Evolutionary conservation across 2,113 vertebrate species (phyloP), one percentile per base, ranked within the genome.

Genomic region (Rhabdomys dilectus): DNA sequence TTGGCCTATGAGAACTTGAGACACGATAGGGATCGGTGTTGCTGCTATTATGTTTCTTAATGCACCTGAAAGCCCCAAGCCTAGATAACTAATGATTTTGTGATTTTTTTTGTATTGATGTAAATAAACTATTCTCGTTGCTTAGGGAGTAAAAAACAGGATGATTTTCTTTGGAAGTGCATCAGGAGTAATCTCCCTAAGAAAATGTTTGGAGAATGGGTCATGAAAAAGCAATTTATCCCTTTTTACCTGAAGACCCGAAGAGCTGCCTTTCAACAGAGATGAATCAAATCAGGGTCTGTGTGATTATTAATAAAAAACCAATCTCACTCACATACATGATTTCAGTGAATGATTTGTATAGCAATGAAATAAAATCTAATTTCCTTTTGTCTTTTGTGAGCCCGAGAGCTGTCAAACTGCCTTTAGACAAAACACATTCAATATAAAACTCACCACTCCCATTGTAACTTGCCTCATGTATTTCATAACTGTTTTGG

Each of bases 21-120:
- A 78, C 31, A 93, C 56, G 21, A n/a, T 60, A 95, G 22, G 13
- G 8, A 89, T 51, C 58, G 60, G 88, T 11, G 9, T 5, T 92
- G 26, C n/a, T 96, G 8, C 9, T 70, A 10, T 51, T 68, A 45
- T 48, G 17, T 17, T 93, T 88, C 89, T 60, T 21, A 51, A 88
- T 58, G 68, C 21, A 91, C n/a, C 13, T 80, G 29, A 91, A 96
- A 31, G 7, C 5, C 92, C 16, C 21, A 89, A 48, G 4, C 53
- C 15, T 92, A 77, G 60, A 94, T 82, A 96, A 92, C 19, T 87
- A 88, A 96, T 42, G 51, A 60, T 70, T 36, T 4, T 19, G 81
- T 95, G 78, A 85, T 96, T 91, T 62, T 62, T 94, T 75, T 93
- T 95, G 75, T 90, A 45, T 94, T 91, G 89, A 80, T 90, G 88